Evolutionary conservation across 37 sponge, comb jelly and placozoan genomes (phyloP), one percentile per base, ranked within the genome.

Genomic region (Aphrocallistes beatrix): DNA sequence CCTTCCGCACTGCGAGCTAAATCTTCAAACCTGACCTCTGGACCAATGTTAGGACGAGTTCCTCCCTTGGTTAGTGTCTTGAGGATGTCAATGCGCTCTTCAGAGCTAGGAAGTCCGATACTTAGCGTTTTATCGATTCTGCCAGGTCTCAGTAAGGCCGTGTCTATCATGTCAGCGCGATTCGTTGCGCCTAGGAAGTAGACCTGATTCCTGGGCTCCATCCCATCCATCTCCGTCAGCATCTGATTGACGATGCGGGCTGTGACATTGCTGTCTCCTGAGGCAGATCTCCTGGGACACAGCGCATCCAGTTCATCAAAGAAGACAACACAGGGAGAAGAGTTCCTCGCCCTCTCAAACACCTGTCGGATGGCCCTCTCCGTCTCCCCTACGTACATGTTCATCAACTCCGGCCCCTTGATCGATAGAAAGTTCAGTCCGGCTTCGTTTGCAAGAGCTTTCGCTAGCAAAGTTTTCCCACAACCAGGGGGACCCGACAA

Each of bases 301-400:
- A 99, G 88, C 38, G 99, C 88, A 40, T 99, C 99, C 17, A 99
- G 83, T 82, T 99, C 99, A 50, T 99, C 99, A 86, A 99, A 99
- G 91, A 99, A 99, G 45, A 99, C 95, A 23, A 99, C 96, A 86
- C 99, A 99, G 38, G 99, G 99, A 37, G 92, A 88, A 51, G 99
- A 95, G 83, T 92, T 90, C 38, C 94, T 81, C 19, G 99, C 99
- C 84, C 94, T 86, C 83, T 91, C 91, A 60, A 99, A 99, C 42
- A 99, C 96, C 86, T 94, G 94, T 50, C 99, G 42, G 13, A 99
- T 96, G 36, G 99, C 99, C 16, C 93, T 60, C 88, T 99, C 99
- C 89, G 93, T 94, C 88, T 99, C 99, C n/a, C 99, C 99, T 10
- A 99, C 96, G 89, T 99, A 99, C 99, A 99, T 99, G 85, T 99